Evolutionary conservation across 2,888 invertebrate genomes (phyloP), one percentile per base, ranked within the genome.

Genomic region (Acronicta alni): DNA sequence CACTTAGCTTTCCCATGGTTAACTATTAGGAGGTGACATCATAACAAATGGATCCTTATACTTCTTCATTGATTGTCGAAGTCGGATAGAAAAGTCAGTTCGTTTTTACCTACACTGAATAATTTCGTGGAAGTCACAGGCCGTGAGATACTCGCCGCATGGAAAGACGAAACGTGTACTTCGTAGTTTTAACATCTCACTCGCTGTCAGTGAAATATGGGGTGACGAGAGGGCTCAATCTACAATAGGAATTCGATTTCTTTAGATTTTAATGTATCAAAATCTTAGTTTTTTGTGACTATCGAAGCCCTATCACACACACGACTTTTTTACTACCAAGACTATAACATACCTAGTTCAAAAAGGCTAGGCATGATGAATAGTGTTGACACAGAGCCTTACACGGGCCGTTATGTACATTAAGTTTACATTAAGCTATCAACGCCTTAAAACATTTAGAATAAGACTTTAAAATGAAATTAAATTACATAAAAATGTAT

Each of bases 1-100:
- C 69, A 67, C 26, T 62, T 72, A 61, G 55, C 73, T 73, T 73
- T 77, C 77, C 58, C 51, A 57, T 26, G 32, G 48, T 18, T 41
- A 17, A 53, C 20, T 53, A 54, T 56, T 47, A 38, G 45, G 10
- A 56, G 41, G 26, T 72, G 61, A 72, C 67, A 72, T 23, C 38
- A n/a, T 47, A 55, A 68, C 15, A 38, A 44, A 72, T 67, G 30
- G 23, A 41, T 48, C 54, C 51, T 15, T 37, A 57, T 14, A 39
- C 67, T 72, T 54, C n/a, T 46, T 41, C 46, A 32, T 49, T 53
- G 48, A 38, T 38, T 30, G 10, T 30, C 30, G 30, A 30, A 30
- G 30, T 30, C 12, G 4, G 4, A 12, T 12, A 30, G 35, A 71
- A 35, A 35, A 35, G n/a, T 35, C 35, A 6, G n/a, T 5, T n/a